Conservation (phyloP, 1,140 invertebrate species). For the Cephus cinctus region DNA sequence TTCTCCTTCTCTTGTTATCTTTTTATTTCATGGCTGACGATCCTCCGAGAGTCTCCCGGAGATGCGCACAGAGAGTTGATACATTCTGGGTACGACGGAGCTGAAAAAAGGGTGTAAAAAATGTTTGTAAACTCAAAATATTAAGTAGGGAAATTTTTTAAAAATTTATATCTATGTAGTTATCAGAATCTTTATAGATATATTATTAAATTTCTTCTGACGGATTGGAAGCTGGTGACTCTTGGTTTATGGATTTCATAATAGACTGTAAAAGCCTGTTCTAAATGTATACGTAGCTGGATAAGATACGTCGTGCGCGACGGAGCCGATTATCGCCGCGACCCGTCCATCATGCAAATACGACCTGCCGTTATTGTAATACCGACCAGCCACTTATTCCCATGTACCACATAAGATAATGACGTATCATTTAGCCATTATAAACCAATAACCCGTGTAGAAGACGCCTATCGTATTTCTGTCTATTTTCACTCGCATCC, state of each 20-base stretch:
- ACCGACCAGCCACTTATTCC: slow-evolving; percentile 27
- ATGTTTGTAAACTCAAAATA: too few relatives aligned
- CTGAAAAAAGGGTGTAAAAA: too few relatives aligned
- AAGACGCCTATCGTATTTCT: slow-evolving; percentile 18
- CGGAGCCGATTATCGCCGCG: slow-evolving; percentile 1
- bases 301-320: not conserved
- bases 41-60: too few relatives aligned
- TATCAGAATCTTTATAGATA: not conserved
- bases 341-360: slow-evolving; percentile 37
- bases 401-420: slow-evolving; percentile 44
- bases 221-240: too few relatives aligned
- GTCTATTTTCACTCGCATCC: too few relatives aligned
- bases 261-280: too few relatives aligned
- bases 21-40: too few relatives aligned
- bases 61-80: too few relatives aligned
- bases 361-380: slow-evolving; percentile 20
- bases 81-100: too few relatives aligned
- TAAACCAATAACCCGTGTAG: slow-evolving; percentile 23
- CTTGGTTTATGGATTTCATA: too few relatives aligned
- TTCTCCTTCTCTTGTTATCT: too few relatives aligned
- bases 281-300: slow-evolving; percentile 15
- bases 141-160: too few relatives aligned
- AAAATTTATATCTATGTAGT: not conserved
- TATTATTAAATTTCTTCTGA: not conserved
- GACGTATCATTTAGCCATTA: slow-evolving; percentile 24